These are phyloP conservation scores for Berghia stephanieae DNA, from an alignment of 1,140 invertebrate species.

Conservation along the genomic window DNA sequence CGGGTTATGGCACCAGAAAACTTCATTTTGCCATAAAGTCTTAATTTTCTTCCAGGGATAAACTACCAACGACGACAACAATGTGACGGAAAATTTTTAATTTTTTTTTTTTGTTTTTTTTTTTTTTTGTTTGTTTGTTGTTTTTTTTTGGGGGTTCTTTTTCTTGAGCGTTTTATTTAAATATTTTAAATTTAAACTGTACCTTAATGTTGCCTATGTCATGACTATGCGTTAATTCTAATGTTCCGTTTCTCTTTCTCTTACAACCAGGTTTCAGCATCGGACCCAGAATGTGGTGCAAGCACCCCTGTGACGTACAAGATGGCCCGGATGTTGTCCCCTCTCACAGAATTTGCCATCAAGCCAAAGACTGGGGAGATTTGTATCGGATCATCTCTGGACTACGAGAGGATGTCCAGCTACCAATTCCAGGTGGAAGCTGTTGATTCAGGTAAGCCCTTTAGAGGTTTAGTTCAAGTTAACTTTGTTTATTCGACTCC, in stretches of 20 bases:
- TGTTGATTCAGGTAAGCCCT: conserved; percentile 85
- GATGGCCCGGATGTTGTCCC: conserved; percentile 75
- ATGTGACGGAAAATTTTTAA: no score
- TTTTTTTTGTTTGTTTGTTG: background rate
- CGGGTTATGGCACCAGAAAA: no score
- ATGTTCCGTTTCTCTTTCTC: background rate
- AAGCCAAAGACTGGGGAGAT: conserved; percentile 86
- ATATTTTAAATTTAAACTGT: background rate
- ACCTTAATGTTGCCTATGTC: background rate
- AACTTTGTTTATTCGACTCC: no score
- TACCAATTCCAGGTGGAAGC: conserved; percentile 95
- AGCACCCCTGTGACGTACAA: conserved; percentile 96
- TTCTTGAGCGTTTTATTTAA: background rate
- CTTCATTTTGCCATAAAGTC: no score
- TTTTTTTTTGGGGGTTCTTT: background rate
- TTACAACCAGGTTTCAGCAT: conserved; percentile 83
- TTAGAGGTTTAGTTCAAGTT: no score
- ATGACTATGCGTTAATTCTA: background rate
- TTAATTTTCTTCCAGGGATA: no score
- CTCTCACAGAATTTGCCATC: conserved; percentile 76
- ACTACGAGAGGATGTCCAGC: conserved; percentile 84
- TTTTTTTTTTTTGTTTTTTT: background rate
- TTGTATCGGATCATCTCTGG: conserved; percentile 83
- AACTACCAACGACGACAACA: no score
- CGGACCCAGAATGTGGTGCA: conserved; percentile 93